These are phyloP conservation scores for Perizoma affinitatum DNA, from an alignment of 2,888 invertebrate genomes.

Conservation along the genomic window DNA sequence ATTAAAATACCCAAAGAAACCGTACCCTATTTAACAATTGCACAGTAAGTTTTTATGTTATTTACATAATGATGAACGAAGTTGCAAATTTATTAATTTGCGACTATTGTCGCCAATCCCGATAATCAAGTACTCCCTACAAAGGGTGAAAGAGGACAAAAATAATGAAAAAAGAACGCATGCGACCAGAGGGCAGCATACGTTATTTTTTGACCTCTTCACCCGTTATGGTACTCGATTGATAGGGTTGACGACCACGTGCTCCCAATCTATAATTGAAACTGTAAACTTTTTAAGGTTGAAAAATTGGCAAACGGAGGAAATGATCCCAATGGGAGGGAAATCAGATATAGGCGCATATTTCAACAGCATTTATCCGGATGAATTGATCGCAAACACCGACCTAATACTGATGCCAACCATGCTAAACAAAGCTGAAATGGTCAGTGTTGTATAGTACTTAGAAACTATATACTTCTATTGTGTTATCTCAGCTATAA, in stretches of 20 bases:
- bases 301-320: constrained; percentile 3
- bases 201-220: too few relatives aligned
- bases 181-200: too few relatives aligned
- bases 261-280: neutral
- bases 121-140: too few relatives aligned
- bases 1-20: constrained; percentile 3
- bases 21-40: constrained; percentile 3
- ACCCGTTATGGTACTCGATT: too few relatives aligned
- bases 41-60: constrained; percentile 6
- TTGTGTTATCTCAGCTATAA: too few relatives aligned
- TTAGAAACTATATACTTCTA: too few relatives aligned
- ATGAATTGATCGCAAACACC: constrained; percentile 15
- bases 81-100: too few relatives aligned
- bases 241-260: too few relatives aligned
- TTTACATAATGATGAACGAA: neutral
- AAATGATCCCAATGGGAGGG: neutral
- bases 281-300: constrained; percentile 2
- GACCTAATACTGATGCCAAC: constrained; percentile 20
- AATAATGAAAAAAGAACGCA: too few relatives aligned
- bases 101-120: too few relatives aligned
- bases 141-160: too few relatives aligned
- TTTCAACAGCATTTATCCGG: constrained; percentile 14
- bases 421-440: constrained; percentile 13
- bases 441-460: constrained; percentile 7
- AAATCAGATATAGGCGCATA: constrained; percentile 10